phyloP scores from a whole-genome alignment of 1,140 invertebrate species.

The Drosophila trapezifrons region DNA sequence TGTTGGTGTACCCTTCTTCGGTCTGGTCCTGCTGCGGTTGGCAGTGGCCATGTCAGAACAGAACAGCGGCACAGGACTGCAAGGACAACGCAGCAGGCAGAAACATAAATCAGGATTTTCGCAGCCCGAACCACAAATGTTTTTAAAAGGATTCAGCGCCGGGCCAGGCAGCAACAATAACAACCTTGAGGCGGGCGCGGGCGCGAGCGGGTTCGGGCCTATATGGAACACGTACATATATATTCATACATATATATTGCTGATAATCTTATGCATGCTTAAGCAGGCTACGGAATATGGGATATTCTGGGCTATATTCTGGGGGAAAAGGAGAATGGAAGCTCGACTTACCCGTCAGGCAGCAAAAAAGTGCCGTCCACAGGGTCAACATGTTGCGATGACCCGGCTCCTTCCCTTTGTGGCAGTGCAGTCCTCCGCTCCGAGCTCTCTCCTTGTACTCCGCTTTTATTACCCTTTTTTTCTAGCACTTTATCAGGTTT shows the following conservation, averaged over 20 bases:
- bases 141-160: slow-evolving; percentile 78
- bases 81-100: slow-evolving; percentile 73
- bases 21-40: slow-evolving; percentile 63
- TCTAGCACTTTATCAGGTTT: slow-evolving; percentile 24
- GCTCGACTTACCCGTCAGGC: slow-evolving; percentile 74
- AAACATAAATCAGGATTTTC: slow-evolving; percentile 81
- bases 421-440: slow-evolving; percentile 18
- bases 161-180: slow-evolving; percentile 56
- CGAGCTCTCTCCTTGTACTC: slow-evolving; percentile 1
- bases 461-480: slow-evolving; percentile 27
- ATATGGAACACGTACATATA: slow-evolving; percentile 19
- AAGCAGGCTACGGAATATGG: slow-evolving; percentile 51
- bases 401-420: slow-evolving; percentile 20
- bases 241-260: slow-evolving; percentile 55
- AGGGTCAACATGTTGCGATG: slow-evolving; percentile 71
- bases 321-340: background rate
- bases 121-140: slow-evolving; percentile 77
- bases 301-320: background rate
- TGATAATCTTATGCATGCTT: slow-evolving; percentile 79
- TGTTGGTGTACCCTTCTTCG: slow-evolving; percentile 7
- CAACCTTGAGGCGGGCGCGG: slow-evolving; percentile 59
- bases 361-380: slow-evolving; percentile 71
- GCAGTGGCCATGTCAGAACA: slow-evolving; percentile 75
- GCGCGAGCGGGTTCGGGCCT: slow-evolving; percentile 34
- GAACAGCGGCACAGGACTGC: slow-evolving; percentile 62